Percentiles rank a stretch among this genome's conserved stretches.
Conservation (phyloP, 2,797 vertebrate species). For the Sebastes dallii region DNA sequence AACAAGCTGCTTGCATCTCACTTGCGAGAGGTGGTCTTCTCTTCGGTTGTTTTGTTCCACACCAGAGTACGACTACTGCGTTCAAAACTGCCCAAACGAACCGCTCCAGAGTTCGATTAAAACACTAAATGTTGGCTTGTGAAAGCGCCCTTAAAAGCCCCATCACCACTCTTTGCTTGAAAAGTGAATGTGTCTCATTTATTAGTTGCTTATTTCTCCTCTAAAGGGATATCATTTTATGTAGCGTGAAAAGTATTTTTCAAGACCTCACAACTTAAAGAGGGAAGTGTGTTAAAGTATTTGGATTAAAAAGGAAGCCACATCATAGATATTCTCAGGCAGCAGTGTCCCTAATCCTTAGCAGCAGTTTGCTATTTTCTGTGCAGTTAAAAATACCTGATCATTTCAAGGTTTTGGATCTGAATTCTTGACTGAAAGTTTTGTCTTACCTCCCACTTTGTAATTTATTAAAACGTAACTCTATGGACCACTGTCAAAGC, state of each 20-base stretch:
- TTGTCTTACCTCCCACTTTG: slow-evolving; percentile 15
- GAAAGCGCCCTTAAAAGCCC: not conserved
- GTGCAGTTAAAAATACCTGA: not conserved
- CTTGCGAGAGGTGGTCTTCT: too few species aligned
- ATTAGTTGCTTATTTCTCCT: not conserved
- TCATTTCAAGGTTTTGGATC: slow-evolving; percentile 19
- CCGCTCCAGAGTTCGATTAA: too few species aligned
- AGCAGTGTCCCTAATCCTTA: slow-evolving; percentile 1
- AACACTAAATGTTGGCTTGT: too few species aligned
- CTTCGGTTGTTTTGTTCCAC: too few species aligned
- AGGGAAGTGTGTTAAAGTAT: not conserved
- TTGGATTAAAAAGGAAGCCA: slow-evolving; percentile 21
- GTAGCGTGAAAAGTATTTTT: slow-evolving; percentile 20
- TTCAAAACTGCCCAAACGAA: too few species aligned
- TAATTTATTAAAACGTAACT: slow-evolving; percentile 4
- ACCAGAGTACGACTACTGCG: too few species aligned
- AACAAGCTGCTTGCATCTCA: too few species aligned
- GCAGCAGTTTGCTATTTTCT: slow-evolving; percentile 3
- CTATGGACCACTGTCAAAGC: slow-evolving; percentile 51
- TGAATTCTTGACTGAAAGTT: slow-evolving; percentile 9
- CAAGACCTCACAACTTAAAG: not conserved
- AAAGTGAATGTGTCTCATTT: slow-evolving; percentile 19
- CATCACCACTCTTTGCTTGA: not conserved
- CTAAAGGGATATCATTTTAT: slow-evolving; percentile 15
- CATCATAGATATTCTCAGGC: slow-evolving; percentile 41